Base-by-base conservation (phyloP, 2,888 invertebrate species). In the Ischnus inquisitorius region DNA sequence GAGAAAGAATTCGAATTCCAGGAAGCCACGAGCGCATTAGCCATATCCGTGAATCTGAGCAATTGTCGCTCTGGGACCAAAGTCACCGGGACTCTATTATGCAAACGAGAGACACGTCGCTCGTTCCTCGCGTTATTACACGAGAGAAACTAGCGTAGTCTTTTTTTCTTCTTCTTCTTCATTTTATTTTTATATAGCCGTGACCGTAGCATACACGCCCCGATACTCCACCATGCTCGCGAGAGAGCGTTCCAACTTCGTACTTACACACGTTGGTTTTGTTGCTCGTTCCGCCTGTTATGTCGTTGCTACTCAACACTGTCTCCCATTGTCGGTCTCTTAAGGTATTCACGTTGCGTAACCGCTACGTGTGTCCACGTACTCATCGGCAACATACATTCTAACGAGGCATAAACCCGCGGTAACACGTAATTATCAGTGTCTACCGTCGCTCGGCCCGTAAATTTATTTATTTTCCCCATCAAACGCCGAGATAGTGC, bases 261-360 rank as follows among this genome's bases (percentile, higher is more conserved):
- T 16, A 19, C 48, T 16, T 6, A 16, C 41, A 60, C 46, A 72
- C 22, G 54, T 60, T 19, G 28, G 28, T 28, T 28, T 60, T 72
- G 68, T 16, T 25, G 43, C 28, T 10, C 41, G 14, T 19, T 71
- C 8, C 39, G 34, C 51, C 41, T 8, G 22, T n/a, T n/a, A 25
- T 8, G 16, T 34, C 16, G 16, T 34, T 8, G 34, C 6, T n/a
- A 62, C 46, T 25, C 62, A 19, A 62, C 62, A 74, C 22, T 62
- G 46, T 46, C 46, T 62, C 72, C 46, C 62, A 62, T 74, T 82
- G 72, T 75, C 72, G 62, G 76, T 60, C 67, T 65, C 57, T 19
- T 65, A 28, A 72, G 71, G 71, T 80, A 84, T 84, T 75, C 80
- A 8, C 41, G 84, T 78, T 81, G 81, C 84, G 77, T 74, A 84